Percentiles rank a stretch among this genome's conserved stretches.
phyloP scores from a whole-genome alignment of 2,888 invertebrate species.

The Alviniconcha strummeri region DNA sequence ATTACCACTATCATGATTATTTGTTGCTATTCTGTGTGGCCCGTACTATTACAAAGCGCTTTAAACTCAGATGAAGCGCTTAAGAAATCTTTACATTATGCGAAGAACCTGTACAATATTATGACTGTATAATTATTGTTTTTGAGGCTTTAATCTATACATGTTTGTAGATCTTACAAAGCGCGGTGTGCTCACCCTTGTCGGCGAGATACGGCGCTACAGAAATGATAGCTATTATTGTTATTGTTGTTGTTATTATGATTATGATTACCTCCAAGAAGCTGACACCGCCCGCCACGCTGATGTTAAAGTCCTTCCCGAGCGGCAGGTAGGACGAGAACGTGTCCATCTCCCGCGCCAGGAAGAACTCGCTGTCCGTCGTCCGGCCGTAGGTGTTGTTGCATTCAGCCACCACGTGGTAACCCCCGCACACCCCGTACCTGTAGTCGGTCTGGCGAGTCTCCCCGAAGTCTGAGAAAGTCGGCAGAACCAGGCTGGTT shows the following conservation, averaged over 20 bases:
- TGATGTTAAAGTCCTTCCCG: constrained; percentile 41
- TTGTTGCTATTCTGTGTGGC: no score
- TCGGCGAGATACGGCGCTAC: no score
- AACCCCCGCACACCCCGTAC: constrained; percentile 56
- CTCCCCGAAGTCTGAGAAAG: constrained; percentile 42
- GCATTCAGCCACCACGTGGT: constrained; percentile 53
- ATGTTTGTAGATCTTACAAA: no score
- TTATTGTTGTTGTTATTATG: neutral
- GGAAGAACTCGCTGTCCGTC: constrained; percentile 43
- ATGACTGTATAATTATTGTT: no score
- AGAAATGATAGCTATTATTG: no score
- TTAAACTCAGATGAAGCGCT: neutral
- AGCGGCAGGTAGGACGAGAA: constrained; percentile 47
- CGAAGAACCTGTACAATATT: no score
- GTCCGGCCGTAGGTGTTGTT: constrained; percentile 59
- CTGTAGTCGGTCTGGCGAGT: constrained; percentile 39
- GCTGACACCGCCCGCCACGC: constrained; percentile 40
- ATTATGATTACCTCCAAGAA: constrained; percentile 42
- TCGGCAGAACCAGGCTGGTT: constrained; percentile 13
- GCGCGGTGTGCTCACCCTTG: no score
- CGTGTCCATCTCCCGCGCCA: constrained; percentile 49
- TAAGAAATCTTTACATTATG: no score
- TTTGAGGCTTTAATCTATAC: no score
- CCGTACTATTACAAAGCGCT: neutral
- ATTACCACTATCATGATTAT: neutral